Base-by-base conservation (phyloP, 2,797 vertebrate species). In the Labeo calbasu region DNA sequence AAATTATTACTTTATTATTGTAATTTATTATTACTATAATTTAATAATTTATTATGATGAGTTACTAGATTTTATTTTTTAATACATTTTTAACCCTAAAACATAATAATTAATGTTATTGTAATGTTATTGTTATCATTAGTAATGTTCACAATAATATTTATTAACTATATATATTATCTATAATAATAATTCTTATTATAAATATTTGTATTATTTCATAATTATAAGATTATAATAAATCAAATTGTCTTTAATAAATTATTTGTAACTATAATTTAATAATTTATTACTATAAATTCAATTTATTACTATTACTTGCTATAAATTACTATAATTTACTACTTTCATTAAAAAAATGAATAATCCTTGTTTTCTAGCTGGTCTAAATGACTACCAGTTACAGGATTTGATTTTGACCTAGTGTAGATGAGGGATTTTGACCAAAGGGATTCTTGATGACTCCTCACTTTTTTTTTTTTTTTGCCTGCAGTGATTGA, bases 401-500 rank as follows among this genome's bases (percentile, higher is more conserved):
- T 53, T 1, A 0, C 0, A 21, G 28, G 17, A 21, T 25, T 11
- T 13, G 71, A 53, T 51, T 51, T 5, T 21, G 25, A 15, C 6
- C 25, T 14, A 14, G 2, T 63, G 25, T 63, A 63, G 25, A 28
- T 28, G 1, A 25, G 23, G 57, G 23, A 61, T 25, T 25, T 53
- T 73, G 19, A 13, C 13, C 43, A 50, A 10, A 51, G 51, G 2
- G 48, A 51, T 8, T 51, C 25, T 40, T 40, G 8, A 68, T 40
- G 43, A 25, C 53, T 70, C 79, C 21, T 23, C 28, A 4, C 32
- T 1, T 43, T 21, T 43, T 66, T 66, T n/a, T 4, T 50, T 1
- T 43, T 21, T 28, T 66, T 66, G 17, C 17, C 73, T 14, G 19
- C 93, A 99, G 98, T 99, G 90, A 99, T 99, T 89, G 98, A 99